A percentile compares a stretch with the other conserved stretches of the same genome.
These are phyloP conservation scores for Anastrepha obliqua DNA, from an alignment of 1,140 invertebrate genomes.

Conservation along the genomic window DNA sequence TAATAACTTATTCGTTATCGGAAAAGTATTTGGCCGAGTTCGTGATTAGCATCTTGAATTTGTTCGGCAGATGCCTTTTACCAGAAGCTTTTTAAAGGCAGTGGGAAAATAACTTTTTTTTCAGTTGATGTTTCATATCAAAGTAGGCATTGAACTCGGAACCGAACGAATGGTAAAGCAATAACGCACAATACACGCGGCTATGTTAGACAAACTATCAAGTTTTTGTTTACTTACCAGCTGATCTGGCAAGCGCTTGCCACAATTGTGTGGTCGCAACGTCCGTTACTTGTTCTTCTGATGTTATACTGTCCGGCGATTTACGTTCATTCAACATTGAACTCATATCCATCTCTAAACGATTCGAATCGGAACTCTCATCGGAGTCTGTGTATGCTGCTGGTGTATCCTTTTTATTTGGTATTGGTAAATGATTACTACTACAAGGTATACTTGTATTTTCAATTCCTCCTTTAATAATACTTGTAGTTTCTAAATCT, in stretches of 20 bases:
- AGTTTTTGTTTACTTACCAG: constrained; percentile 70
- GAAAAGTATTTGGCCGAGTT: no score
- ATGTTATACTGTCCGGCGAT: constrained; percentile 77
- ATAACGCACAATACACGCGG: no score
- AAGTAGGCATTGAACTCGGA: no score
- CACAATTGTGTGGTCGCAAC: constrained; percentile 78
- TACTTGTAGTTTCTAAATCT: constrained; percentile 65
- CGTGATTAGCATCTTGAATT: no score
- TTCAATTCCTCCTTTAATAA: constrained; percentile 59
- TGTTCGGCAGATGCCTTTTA: no score
- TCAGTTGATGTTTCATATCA: no score
- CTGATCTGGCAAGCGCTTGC: constrained; percentile 76
- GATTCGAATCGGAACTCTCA: constrained; percentile 69
- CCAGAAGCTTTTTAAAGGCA: no score
- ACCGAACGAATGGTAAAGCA: no score
- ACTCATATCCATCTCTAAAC: constrained; percentile 60
- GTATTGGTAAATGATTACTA: constrained; percentile 29
- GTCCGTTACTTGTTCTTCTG: constrained; percentile 76
- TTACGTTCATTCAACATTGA: constrained; percentile 61
- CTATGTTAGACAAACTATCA: no score
- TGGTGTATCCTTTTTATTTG: constrained; percentile 28
- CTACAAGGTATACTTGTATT: constrained; percentile 2
- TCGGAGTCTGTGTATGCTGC: constrained; percentile 62
- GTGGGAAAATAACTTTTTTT: no score
- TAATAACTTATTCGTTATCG: no score